Percentiles rank a stretch among this genome's conserved stretches.
phyloP scores from a whole-genome alignment of 2,797 vertebrate species.

The Capromys pilorides region DNA sequence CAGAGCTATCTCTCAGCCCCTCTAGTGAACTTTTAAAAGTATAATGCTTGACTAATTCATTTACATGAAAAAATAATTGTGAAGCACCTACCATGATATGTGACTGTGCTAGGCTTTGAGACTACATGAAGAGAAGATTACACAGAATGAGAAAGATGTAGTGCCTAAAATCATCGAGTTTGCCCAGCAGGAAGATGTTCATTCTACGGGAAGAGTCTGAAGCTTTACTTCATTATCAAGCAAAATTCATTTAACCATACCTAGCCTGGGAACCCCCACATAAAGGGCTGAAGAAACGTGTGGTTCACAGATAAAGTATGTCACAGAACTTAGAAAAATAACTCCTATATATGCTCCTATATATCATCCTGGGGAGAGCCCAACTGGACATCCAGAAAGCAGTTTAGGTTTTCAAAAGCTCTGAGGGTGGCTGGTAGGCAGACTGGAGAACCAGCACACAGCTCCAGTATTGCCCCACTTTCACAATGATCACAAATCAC shows the following conservation, averaged over 20 bases:
- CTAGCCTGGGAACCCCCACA: neutral
- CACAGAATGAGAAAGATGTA: neutral
- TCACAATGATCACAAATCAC: neutral
- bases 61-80: neutral
- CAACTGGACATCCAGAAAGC: neutral
- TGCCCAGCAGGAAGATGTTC: neutral
- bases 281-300: neutral
- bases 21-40: neutral
- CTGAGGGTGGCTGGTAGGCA: accelerated
- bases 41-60: neutral
- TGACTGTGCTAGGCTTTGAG: neutral
- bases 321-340: neutral
- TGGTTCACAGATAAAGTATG: neutral
- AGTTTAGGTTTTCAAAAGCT: neutral
- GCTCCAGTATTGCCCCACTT: neutral
- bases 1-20: no score
- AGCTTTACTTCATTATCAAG: neutral
- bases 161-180: neutral
- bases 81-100: neutral
- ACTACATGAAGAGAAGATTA: neutral
- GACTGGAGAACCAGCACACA: neutral
- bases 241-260: no score
- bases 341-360: accelerated
- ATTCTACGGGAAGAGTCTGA: no score
- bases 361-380: neutral